Conservation (phyloP, 2,888 invertebrate genomes). For the Acanthacorydalis orientalis region DNA sequence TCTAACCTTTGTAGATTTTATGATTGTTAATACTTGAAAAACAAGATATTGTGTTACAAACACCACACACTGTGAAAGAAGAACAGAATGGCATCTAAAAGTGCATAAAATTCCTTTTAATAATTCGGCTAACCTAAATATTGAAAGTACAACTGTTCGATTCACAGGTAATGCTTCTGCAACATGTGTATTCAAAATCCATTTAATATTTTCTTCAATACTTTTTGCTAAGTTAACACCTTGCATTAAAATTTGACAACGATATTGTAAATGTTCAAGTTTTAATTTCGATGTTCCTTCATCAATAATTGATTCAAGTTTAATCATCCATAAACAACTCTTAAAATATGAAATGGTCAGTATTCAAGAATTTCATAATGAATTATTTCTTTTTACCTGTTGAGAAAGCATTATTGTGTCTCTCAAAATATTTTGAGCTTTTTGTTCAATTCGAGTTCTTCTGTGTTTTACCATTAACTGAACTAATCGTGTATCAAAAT, state of each 20-base stretch:
- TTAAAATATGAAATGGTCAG: slow-evolving; percentile 16
- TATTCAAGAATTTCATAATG: slow-evolving; percentile 1
- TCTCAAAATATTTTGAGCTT: slow-evolving; percentile 39
- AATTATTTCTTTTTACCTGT: slow-evolving; percentile 24
- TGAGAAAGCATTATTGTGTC: slow-evolving; percentile 37
- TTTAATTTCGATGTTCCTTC: slow-evolving; percentile 29
- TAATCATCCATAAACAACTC: slow-evolving; percentile 43
- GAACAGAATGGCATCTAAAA: slow-evolving; percentile 48
- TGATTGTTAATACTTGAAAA: slow-evolving; percentile 51
- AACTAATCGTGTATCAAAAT: slow-evolving; percentile 29
- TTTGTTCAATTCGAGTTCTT: slow-evolving; percentile 35
- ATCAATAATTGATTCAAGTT: slow-evolving; percentile 34
- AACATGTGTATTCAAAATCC: slow-evolving; percentile 53
- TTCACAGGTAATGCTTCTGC: slow-evolving; percentile 59
- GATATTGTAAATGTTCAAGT: slow-evolving; percentile 34
- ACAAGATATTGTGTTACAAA: slow-evolving; percentile 66
- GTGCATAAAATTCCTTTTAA: slow-evolving; percentile 59
- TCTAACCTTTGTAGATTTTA: slow-evolving; percentile 48
- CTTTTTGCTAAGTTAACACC: slow-evolving; percentile 26
- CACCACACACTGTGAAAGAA: slow-evolving; percentile 54
- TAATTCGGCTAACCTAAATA: slow-evolving; percentile 69
- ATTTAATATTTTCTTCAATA: slow-evolving; percentile 29
- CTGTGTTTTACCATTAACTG: slow-evolving; percentile 21
- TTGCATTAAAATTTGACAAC: slow-evolving; percentile 36
- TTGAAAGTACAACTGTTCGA: slow-evolving; percentile 50